These are phyloP conservation scores for Rhagologus leucostigma DNA, from an alignment of 2,113 vertebrate genomes.

Conservation along the genomic window DNA sequence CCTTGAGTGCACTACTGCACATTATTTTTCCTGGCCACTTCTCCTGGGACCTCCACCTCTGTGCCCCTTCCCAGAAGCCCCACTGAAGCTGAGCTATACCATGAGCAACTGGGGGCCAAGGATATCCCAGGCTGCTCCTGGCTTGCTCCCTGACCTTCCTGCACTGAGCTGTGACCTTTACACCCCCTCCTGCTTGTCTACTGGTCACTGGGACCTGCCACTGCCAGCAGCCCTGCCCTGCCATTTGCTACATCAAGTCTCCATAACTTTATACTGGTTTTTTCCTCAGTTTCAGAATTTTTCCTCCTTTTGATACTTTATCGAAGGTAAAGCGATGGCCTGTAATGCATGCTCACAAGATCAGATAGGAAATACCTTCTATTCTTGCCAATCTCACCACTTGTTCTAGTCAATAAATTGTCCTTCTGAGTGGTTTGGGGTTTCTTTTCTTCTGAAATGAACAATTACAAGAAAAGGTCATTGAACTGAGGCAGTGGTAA, in stretches of 20 bases:
- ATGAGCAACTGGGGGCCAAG: not conserved
- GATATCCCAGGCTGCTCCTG: not conserved
- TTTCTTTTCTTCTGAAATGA: not conserved
- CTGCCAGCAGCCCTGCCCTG: not conserved
- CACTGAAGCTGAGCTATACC: not conserved
- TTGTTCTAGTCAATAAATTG: not conserved
- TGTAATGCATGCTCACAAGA: not conserved
- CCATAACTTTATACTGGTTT: not conserved
- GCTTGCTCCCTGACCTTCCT: not conserved
- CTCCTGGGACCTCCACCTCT: not conserved
- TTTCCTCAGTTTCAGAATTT: not conserved
- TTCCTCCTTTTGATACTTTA: not conserved
- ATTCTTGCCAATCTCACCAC: not conserved
- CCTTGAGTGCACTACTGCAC: fast-evolving
- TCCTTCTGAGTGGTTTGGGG: not conserved
- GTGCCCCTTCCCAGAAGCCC: not conserved
- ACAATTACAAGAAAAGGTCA: not conserved
- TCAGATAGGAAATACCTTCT: not conserved
- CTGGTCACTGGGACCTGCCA: not conserved
- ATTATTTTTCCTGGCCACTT: not conserved
- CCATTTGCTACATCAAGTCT: not conserved
- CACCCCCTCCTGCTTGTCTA: not conserved
- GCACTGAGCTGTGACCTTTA: not conserved
- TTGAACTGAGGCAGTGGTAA: not conserved
- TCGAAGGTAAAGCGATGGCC: not conserved